Base-by-base conservation (phyloP, 1,140 invertebrate species). In the Himalopsyche phryganea region DNA sequence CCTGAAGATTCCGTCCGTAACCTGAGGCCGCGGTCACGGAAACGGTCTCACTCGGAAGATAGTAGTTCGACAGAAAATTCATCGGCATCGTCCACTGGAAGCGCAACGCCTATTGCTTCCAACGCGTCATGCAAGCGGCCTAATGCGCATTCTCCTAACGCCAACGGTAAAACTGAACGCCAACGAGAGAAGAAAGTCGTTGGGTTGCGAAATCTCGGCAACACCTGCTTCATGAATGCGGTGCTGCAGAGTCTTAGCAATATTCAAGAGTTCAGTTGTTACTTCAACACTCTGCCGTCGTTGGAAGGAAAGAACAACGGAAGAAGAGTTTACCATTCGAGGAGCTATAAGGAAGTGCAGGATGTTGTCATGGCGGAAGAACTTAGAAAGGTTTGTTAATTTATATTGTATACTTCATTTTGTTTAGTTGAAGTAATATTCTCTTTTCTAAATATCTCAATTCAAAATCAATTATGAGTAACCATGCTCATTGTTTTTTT, bases 211-310 rank as follows among this genome's bases (percentile, higher is more conserved):
- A 93, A 93, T 78, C 78, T 92, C 69, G 90, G 90, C 58, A 93
- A 93, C 68, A 92, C 90, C 57, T 92, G 90, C 73, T 93, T 92
- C 72, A 93, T 93, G 90, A 92, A 91, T 76, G 88, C 89, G 51
- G 89, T 92, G 40, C 76, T 92, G 50, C 91, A 93, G 68, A 91
- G 88, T 62, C 80, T 93, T 66, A 90, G 89, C 71, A 91, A 92
- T 74, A 91, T 92, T 68, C 85, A 89, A 68, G 86, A 90, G 67
- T 92, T 92, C 73, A 89, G 86, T 73, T 85, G 84, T 60, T 91
- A 91, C 69, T 88, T 92, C 60, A 90, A 86, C 71, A 83, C 88
- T 65, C 76, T 91, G 66, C 88, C 89, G 4, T 86, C 87, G 13
- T 72, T 91, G 48, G 88, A 90, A 66, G 72, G 76, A 36, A 82